phyloP scores from a whole-genome alignment of 1,140 invertebrate species.

The Centruroides sculpturatus region DNA sequence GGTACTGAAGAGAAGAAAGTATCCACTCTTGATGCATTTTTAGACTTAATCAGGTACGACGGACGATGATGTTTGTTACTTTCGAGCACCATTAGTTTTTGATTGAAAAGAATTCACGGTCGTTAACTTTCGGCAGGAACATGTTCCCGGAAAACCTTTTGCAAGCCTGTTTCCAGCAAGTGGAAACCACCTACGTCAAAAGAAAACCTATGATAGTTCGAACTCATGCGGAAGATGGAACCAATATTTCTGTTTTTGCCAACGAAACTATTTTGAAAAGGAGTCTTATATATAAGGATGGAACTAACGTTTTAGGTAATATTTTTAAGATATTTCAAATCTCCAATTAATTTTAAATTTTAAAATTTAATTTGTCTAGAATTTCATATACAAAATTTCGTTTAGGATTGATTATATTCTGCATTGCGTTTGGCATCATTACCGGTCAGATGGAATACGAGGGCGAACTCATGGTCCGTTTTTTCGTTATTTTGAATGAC shows the following conservation, averaged over 20 bases:
- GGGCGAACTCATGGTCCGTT: conserved; percentile 52
- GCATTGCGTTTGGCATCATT: conserved; percentile 67
- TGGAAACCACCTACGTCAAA: conserved; percentile 21
- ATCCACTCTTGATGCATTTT: conserved; percentile 40
- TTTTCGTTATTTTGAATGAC: conserved; percentile 68
- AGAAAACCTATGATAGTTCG: conserved; percentile 12
- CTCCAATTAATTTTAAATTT: too few relatives aligned
- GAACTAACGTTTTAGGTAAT: conserved; percentile 66
- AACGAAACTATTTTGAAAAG: conserved; percentile 6
- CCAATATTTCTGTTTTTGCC: background rate
- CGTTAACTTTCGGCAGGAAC: conserved; percentile 25
- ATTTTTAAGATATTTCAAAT: background rate
- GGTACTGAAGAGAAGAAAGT: conserved; percentile 25
- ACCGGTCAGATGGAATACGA: conserved; percentile 53
- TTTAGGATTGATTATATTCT: conserved; percentile 60
- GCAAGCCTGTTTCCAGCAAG: conserved; percentile 30
- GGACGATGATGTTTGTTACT: too few relatives aligned
- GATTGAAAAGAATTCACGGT: too few relatives aligned
- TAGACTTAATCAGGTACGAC: conserved; percentile 41
- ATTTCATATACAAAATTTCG: background rate
- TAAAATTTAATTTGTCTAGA: too few relatives aligned
- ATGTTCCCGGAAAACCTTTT: conserved; percentile 39
- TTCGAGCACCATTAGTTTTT: too few relatives aligned
- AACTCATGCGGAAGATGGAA: background rate
- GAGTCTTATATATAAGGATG: conserved; percentile 38